Evolutionary conservation across 2,888 invertebrate species (phyloP), one percentile per base, ranked within the genome.

Genomic region (Sarcophaga variegata): DNA sequence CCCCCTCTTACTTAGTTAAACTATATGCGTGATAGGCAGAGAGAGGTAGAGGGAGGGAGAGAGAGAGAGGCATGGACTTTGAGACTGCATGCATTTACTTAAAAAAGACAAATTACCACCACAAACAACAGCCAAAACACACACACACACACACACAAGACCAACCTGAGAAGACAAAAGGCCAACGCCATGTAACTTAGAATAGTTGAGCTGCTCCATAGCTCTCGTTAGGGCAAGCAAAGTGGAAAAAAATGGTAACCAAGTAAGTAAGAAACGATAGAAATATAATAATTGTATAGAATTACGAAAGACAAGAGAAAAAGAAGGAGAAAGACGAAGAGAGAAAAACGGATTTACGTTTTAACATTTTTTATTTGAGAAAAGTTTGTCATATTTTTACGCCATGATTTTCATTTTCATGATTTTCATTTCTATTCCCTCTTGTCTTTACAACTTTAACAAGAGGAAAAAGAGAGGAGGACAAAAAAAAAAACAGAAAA

Each of bases 271-370:
- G 54, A 54, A 54, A 54, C 54, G 14, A 10, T 17, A 54, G 17
- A 54, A 54, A 54, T 37, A 37, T 37, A 37, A 37, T 54, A 54
- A 54, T 54, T 54, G 54, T 54, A 12, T 54, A 5, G 54, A 54
- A 14, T 37, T 37, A 37, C 37, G 17, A n/a, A 20, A 62, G 62
- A 78, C 86, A 83, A 83, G 77, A 80, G 75, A 86, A 80, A 87
- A 87, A 81, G 80, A 90, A 91, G 37, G 37, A 37, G 37, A 37
- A 10, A 37, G 37, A 37, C 37, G 6, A 8, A 37, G 8, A 37
- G 8, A 91, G 92, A 91, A 91, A 92, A 91, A 88, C 90, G 90
- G 91, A 92, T 91, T 91, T 91, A 90, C 90, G 90, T 92, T 91
- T 91, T 89, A 90, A 17, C 88, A 92, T 90, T 91, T 90, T 89